Evolutionary conservation across 2,113 vertebrate genomes (phyloP).

Genomic region (Dromaius novaehollandiae): DNA sequence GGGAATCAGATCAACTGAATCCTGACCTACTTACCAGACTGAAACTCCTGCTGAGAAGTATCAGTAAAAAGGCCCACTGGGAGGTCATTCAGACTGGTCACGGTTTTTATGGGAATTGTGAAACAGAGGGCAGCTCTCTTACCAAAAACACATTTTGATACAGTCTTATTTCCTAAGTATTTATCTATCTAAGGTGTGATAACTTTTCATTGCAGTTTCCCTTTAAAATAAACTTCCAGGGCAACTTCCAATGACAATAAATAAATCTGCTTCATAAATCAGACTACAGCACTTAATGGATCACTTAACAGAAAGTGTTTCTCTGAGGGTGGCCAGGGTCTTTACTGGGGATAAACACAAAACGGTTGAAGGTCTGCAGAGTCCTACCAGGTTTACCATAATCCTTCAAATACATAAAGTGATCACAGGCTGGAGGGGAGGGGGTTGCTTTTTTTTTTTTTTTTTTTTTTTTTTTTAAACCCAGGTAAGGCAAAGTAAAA

Average conservation of each 20-base stretch:
- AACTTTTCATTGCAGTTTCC: not conserved
- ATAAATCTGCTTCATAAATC: not conserved
- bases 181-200: not conserved
- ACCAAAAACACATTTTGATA: not conserved
- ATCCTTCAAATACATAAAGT: not conserved
- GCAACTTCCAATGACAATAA: constrained; percentile 33
- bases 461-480: not conserved
- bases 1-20: constrained; percentile 49
- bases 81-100: constrained; percentile 23
- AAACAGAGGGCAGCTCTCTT: not conserved
- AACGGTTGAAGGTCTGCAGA: not conserved
- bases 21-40: constrained; percentile 51
- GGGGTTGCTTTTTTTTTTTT: not conserved
- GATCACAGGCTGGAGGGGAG: not conserved
- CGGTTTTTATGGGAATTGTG: not conserved
- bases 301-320: constrained; percentile 19
- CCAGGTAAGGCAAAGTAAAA: not conserved
- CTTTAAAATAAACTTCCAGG: constrained; percentile 15
- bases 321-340: not conserved
- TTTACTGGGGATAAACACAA: not conserved
- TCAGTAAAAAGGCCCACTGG: constrained; percentile 44
- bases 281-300: not conserved
- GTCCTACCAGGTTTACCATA: not conserved
- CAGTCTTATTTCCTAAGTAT: not conserved
- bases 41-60: constrained; percentile 44